These are phyloP conservation scores for Microctonus aethiopoides DNA, from an alignment of 2,888 invertebrate species.

Conservation along the genomic window DNA sequence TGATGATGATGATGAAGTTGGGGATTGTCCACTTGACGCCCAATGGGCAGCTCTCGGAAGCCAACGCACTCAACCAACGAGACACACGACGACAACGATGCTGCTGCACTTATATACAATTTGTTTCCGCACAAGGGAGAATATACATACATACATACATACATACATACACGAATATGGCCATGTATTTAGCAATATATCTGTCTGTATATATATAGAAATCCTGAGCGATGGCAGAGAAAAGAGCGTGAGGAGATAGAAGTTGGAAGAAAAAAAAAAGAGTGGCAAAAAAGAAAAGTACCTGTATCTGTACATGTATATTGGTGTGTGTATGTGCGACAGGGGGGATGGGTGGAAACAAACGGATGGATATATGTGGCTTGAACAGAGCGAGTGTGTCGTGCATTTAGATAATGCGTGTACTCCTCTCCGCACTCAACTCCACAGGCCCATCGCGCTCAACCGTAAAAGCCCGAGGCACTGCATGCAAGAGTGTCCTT, in stretches of 20 bases:
- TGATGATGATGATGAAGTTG: slow-evolving; percentile 1
- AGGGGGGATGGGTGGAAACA: slow-evolving; percentile 16
- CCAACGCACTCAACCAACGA: slow-evolving; percentile 11
- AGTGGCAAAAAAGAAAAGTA: slow-evolving; percentile 3
- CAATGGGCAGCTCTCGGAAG: slow-evolving; percentile 46
- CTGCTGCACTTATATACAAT: neutral
- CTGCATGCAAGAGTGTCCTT: slow-evolving; percentile 60
- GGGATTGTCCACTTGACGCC: slow-evolving; percentile 50
- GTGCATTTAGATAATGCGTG: slow-evolving; percentile 65
- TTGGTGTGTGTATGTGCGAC: slow-evolving; percentile 27
- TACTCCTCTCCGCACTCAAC: slow-evolving; percentile 46
- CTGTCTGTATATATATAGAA: slow-evolving; percentile 30
- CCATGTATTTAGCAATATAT: no score
- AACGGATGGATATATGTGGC: slow-evolving; percentile 27
- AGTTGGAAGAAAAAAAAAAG: slow-evolving; percentile 15
- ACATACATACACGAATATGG: no score
- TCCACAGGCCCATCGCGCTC: slow-evolving; percentile 39
- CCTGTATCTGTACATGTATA: neutral
- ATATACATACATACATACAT: no score
- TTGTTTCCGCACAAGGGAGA: slow-evolving; percentile 35
- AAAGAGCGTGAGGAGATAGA: slow-evolving; percentile 16
- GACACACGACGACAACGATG: slow-evolving; percentile 2
- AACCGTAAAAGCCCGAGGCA: slow-evolving; percentile 60
- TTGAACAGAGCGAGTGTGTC: slow-evolving; percentile 53
- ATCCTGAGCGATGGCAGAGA: slow-evolving; percentile 27